Percentiles rank a stretch among this genome's conserved stretches.
Conservation (phyloP, 2,113 vertebrate genomes). For the Tragelaphus buxtoni region DNA sequence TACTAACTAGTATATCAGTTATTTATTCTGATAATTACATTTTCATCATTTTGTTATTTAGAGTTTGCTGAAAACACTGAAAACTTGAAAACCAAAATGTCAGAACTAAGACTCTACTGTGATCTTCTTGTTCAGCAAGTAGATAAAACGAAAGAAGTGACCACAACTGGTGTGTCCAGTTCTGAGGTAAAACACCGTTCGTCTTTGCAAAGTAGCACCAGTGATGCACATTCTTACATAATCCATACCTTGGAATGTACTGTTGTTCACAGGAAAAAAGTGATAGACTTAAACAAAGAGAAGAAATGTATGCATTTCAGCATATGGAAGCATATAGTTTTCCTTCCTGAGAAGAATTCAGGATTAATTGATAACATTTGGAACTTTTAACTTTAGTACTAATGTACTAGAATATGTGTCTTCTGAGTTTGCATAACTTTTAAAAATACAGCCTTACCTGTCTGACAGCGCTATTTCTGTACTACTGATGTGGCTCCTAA, state of each 20-base stretch:
- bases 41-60: slow-evolving; percentile 70
- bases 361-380: background rate
- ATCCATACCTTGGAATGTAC: background rate
- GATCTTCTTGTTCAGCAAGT: slow-evolving; percentile 98
- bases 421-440: background rate
- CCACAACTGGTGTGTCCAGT: slow-evolving; percentile 65
- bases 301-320: background rate
- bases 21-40: background rate
- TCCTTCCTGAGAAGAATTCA: background rate
- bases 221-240: background rate
- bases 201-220: background rate
- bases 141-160: slow-evolving; percentile 88
- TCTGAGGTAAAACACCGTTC: slow-evolving; percentile 76
- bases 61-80: slow-evolving; percentile 97
- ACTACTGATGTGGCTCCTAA: background rate
- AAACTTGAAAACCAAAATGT: slow-evolving; percentile 96
- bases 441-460: background rate
- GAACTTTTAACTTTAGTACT: background rate
- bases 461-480: background rate
- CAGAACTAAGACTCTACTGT: slow-evolving; percentile 95
- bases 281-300: background rate
- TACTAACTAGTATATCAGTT: background rate
- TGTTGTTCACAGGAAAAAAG: background rate
- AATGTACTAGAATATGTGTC: background rate
- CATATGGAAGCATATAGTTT: background rate